Evolutionary conservation across 2,113 vertebrate genomes (phyloP), one percentile per base, ranked within the genome.

Genomic region (Etia nguti): DNA sequence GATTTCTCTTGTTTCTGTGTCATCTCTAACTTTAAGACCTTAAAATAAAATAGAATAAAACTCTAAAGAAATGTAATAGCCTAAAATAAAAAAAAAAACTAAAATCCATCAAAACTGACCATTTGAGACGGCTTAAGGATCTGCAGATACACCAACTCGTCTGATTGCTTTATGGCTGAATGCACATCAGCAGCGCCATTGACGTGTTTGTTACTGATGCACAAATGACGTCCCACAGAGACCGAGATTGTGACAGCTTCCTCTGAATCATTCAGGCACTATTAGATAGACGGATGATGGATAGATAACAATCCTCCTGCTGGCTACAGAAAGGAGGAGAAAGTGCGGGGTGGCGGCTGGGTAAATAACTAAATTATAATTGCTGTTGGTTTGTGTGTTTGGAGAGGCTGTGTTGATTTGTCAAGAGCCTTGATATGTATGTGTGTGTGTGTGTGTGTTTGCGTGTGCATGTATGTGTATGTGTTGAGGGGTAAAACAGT

Each of bases 201-300:
- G 90, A 90, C 48, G 10, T 83, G 77, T 59, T 36, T 60, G 57
- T 85, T 90, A 90, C 87, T 89, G 91, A 90, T 88, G 89, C 82
- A 24, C 87, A 85, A 86, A 86, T 82, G 89, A 90, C 90, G 10
- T 83, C 89, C 90, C 85, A 36, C 87, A 81, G 92, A 92, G 92
- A 91, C 36, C 2, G 1, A 85, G 86, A 90, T 70, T 84, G 86
- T 90, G 86, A 88, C 93, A 90, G 85, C 89, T 89, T 90, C 84
- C 73, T 81, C 80, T 80, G 52, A 89, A 88, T 89, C 85, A 88
- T 86, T 91, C 81, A 57, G 59, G 48, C 70, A 41, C 87, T 77
- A 88, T 94, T 90, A 89, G 85, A 79, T 59, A 65, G 83, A 88
- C 73, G 77, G 60, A 56, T 93, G 91, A 92, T 90, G 86, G 90